These are phyloP conservation scores for Lasioglossum albipes DNA, from an alignment of 1,140 invertebrate genomes.

Conservation along the genomic window DNA sequence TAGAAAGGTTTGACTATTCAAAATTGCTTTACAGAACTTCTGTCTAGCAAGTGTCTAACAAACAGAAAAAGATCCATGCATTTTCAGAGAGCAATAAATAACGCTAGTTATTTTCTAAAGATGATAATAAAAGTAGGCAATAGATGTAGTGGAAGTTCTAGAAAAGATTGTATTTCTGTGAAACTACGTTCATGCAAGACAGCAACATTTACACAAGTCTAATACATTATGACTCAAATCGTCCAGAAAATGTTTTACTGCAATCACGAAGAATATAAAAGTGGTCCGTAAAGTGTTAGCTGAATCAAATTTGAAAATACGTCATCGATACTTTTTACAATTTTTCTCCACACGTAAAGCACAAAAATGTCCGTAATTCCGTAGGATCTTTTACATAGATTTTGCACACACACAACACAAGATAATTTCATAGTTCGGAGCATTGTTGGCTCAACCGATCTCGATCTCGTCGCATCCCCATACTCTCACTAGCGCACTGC, in stretches of 20 bases:
- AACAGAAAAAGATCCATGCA: too few species aligned
- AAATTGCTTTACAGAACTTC: too few species aligned
- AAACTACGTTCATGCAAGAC: background rate
- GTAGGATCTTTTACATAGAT: background rate
- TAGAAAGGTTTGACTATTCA: too few species aligned
- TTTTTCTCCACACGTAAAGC: background rate
- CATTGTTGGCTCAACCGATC: constrained; percentile 2
- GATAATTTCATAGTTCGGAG: background rate
- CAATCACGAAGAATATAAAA: background rate
- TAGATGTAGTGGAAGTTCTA: too few species aligned
- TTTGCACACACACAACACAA: background rate
- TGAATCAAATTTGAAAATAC: background rate
- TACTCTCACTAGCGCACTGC: background rate
- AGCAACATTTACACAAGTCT: background rate
- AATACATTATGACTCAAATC: background rate
- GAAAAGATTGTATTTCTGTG: too few species aligned
- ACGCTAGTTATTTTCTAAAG: too few species aligned
- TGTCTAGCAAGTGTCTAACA: too few species aligned
- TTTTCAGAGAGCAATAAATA: too few species aligned
- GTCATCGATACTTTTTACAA: background rate
- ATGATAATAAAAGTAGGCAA: too few species aligned
- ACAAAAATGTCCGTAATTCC: background rate
- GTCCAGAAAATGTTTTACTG: background rate
- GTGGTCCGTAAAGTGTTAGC: background rate
- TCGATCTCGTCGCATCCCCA: background rate